Evolutionary conservation across 2,888 invertebrate genomes (phyloP), one percentile per base, ranked within the genome.

Genomic region (Exephanes ischioxanthus): DNA sequence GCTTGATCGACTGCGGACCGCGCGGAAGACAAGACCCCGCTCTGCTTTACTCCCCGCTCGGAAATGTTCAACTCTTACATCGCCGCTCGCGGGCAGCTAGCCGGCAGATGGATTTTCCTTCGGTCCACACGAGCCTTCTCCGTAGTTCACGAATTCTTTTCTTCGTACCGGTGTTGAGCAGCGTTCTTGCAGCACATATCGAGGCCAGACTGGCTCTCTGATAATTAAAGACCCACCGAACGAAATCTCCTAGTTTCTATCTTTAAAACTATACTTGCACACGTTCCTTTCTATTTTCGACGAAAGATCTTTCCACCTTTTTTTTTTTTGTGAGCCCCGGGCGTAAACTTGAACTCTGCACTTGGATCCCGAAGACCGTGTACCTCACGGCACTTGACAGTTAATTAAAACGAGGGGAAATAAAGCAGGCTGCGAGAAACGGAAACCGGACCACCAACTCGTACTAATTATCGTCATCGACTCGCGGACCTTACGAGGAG

Each of bases 21-120:
- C 81, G 63, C 61, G 81, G 72, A 78, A 83, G 77, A 83, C 82
- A 78, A 84, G 71, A 85, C 19, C 19, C 75, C 30, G 33, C 68
- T 58, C 33, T 37, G 26, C 22, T 19, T 55, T 55, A 11, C 55
- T 22, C 22, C 45, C 45, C 45, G 58, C 75, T 58, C 26, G 55
- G 45, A 82, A 55, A 66, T 51, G 22, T 55, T 66, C 48, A 33
- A 68, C 72, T 48, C 78, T 68, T 30, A 67, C 26, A 37, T 22
- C n/a, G 14, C 30, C n/a, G 7, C n/a, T 9, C n/a, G 33, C n/a
- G 7, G 7, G 16, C 41, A 14, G 9, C 22, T 41, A 33, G 19
- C 11, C 22, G 48, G 14, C 37, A 2, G 22, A 48, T 51, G 45
- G 26, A 30, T 70, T 55, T 33, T 26, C 19, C 53, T 41, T 14